Percentiles rank a stretch among this genome's conserved stretches.
Evolutionary conservation across 2,888 invertebrate species (phyloP).

Genomic region (Cetonia aurata): DNA sequence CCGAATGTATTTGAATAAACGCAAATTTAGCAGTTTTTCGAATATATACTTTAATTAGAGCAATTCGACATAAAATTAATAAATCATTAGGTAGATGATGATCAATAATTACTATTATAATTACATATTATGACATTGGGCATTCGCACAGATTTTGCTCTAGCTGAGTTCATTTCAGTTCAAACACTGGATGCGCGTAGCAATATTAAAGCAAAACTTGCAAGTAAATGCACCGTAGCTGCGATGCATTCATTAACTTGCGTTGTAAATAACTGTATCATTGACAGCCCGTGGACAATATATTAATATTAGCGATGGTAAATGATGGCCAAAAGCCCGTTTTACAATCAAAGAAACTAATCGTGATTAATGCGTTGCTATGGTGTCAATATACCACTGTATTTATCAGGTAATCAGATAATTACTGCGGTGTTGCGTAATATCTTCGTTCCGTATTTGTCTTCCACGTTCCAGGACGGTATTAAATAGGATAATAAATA

Average conservation of each 20-base stretch:
- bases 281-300: constrained; percentile 43
- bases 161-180: constrained; percentile 21
- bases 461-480: too few species aligned
- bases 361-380: constrained; percentile 37
- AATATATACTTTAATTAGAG: too few species aligned
- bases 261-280: constrained; percentile 50
- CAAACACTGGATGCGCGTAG: constrained; percentile 2
- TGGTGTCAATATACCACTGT: constrained; percentile 20
- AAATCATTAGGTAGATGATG: too few species aligned
- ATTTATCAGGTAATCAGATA: too few species aligned
- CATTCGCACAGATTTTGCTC: constrained; percentile 4
- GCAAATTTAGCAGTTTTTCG: not conserved
- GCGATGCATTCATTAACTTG: constrained; percentile 41
- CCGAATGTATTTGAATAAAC: too few species aligned
- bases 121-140: not conserved
- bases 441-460: too few species aligned
- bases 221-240: constrained; percentile 11
- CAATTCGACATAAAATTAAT: too few species aligned
- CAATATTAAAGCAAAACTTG: constrained; percentile 14
- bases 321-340: constrained; percentile 36
- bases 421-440: too few species aligned
- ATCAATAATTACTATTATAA: too few species aligned
- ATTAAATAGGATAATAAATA: too few species aligned
- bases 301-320: constrained; percentile 46
- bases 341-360: constrained; percentile 43